Conservation (phyloP, 2,797 vertebrate genomes). For the Manis crassicaudata region DNA sequence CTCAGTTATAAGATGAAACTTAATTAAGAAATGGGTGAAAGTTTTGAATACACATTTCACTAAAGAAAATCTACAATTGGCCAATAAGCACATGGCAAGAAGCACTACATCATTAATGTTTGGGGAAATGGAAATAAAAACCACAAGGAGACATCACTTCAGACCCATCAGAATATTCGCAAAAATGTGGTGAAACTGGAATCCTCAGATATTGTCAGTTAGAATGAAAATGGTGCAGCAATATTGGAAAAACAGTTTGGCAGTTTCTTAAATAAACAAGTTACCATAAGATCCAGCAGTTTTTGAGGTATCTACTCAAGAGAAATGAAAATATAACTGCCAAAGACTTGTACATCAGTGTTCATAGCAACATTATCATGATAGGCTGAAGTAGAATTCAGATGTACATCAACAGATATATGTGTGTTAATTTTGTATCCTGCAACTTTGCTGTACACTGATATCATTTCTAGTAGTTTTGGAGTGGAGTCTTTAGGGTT, state of each 20-base stretch:
- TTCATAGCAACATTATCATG: not conserved
- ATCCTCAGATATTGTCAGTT: not conserved
- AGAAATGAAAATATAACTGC: constrained; percentile 29
- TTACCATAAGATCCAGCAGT: not conserved
- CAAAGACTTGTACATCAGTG: not conserved
- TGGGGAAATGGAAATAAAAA: constrained; percentile 39
- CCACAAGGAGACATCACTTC: not conserved
- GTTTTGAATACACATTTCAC: not conserved
- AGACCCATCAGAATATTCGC: not conserved
- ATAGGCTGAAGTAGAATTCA: not conserved
- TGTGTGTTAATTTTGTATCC: too few species aligned
- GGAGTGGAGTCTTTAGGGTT: too few species aligned
- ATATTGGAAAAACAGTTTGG: not conserved
- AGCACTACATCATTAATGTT: not conserved
- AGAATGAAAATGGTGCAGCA: not conserved
- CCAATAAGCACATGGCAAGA: not conserved
- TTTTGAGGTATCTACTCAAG: not conserved
- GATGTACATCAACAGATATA: not conserved
- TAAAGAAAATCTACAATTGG: not conserved
- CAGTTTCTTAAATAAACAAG: constrained; percentile 1
- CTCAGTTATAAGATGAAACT: not conserved
- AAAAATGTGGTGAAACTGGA: not conserved
- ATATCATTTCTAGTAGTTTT: too few species aligned
- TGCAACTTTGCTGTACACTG: too few species aligned
- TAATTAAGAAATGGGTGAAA: not conserved